phyloP scores from a whole-genome alignment of 2,113 vertebrate species.

The Xenus cinereus region DNA sequence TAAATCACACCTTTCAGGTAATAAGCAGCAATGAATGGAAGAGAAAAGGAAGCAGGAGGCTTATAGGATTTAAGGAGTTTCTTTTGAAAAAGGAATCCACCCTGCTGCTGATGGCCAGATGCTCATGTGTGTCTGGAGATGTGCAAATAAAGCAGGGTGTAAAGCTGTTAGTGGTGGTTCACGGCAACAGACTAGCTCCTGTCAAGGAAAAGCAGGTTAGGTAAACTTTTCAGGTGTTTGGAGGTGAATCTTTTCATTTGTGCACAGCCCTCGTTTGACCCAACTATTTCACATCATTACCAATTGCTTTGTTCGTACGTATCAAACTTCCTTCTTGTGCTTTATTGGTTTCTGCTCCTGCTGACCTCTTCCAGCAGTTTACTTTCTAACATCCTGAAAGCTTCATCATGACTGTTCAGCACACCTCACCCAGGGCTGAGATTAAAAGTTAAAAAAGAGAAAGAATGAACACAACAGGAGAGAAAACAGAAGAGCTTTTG shows the following conservation, averaged over 20 bases:
- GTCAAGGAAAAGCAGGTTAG: slow-evolving; percentile 20
- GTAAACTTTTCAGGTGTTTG: slow-evolving; percentile 58
- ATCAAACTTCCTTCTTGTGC: slow-evolving; percentile 55
- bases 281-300: slow-evolving; percentile 67
- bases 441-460: slow-evolving; percentile 55
- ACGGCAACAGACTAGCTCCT: neutral
- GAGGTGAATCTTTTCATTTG: slow-evolving; percentile 65
- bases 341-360: slow-evolving; percentile 75
- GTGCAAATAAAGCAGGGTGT: slow-evolving; percentile 31
- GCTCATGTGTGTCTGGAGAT: neutral
- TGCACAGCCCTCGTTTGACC: slow-evolving; percentile 65
- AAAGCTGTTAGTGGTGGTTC: slow-evolving; percentile 24
- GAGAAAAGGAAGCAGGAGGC: neutral
- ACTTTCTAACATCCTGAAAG: slow-evolving; percentile 65
- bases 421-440: slow-evolving; percentile 60
- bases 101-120: neutral
- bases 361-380: slow-evolving; percentile 72
- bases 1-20: slow-evolving; percentile 35
- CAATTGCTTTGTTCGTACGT: slow-evolving; percentile 57
- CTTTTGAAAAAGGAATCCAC: neutral
- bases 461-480: slow-evolving; percentile 19
- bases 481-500: slow-evolving; percentile 34
- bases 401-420: slow-evolving; percentile 63
- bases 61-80: slow-evolving; percentile 38
- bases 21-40: slow-evolving; percentile 29